Conservation (phyloP, 2,797 vertebrate species). For the Myotis daubentonii region DNA sequence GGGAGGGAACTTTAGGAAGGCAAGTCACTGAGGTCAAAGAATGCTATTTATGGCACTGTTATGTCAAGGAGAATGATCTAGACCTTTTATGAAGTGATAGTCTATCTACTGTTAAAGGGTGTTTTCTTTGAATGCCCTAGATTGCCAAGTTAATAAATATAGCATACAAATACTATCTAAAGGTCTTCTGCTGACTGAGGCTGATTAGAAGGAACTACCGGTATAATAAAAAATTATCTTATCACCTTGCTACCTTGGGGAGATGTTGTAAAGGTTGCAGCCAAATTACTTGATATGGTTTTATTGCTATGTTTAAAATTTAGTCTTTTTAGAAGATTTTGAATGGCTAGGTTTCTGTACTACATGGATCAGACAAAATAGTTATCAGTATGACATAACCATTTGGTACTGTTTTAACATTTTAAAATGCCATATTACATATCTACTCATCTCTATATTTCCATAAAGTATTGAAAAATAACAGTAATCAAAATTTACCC, state of each 20-base stretch:
- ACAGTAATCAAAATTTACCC: constrained; percentile 5
- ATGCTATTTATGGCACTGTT: constrained; percentile 44
- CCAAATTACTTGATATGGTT: constrained; percentile 13
- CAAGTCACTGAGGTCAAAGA: constrained; percentile 32
- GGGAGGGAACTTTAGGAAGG: not conserved
- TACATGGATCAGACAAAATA: constrained; percentile 9
- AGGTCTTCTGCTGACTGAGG: constrained; percentile 13
- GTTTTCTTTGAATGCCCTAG: constrained; percentile 55
- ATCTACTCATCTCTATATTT: not conserved
- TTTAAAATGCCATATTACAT: not conserved
- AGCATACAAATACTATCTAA: constrained; percentile 30
- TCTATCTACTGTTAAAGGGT: constrained; percentile 9
- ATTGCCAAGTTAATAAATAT: constrained; percentile 49
- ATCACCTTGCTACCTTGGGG: not conserved
- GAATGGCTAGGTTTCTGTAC: not conserved
- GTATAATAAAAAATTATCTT: not conserved
- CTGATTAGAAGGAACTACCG: constrained; percentile 19
- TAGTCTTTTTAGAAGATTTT: constrained; percentile 25
- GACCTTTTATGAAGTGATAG: constrained; percentile 53
- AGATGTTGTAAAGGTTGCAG: not conserved
- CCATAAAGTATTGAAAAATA: constrained; percentile 9
- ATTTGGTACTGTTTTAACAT: constrained; percentile 31
- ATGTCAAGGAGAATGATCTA: constrained; percentile 54
- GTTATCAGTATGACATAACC: not conserved
- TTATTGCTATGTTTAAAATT: constrained; percentile 1